phyloP scores from a whole-genome alignment of 2,888 invertebrate species.

The Chromoteleia sp. region DNA sequence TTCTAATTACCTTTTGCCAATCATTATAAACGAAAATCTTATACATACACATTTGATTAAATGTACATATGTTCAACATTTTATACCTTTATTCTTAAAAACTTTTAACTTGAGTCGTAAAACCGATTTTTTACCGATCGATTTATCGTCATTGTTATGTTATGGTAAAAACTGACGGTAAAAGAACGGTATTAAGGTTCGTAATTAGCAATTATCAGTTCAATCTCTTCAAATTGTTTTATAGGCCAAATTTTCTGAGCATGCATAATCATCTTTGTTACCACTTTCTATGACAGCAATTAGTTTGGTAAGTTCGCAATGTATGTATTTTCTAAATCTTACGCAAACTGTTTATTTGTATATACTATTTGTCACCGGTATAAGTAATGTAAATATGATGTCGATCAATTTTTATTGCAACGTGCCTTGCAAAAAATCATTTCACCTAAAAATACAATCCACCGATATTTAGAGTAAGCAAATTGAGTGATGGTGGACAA shows the following conservation, averaged over 20 bases:
- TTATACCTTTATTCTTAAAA: conserved; percentile 16
- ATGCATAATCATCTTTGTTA: neutral
- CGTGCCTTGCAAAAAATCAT: conserved; percentile 2
- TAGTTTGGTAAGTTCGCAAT: neutral
- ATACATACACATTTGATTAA: conserved; percentile 13
- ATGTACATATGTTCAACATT: too few relatives aligned
- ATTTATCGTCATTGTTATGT: too few relatives aligned
- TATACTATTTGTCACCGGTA: neutral
- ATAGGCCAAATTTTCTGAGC: conserved; percentile 30
- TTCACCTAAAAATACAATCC: conserved; percentile 4
- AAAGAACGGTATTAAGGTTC: too few relatives aligned
- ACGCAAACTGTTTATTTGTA: too few relatives aligned
- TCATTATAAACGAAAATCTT: conserved; percentile 19
- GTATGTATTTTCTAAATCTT: too few relatives aligned
- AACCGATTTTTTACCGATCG: too few relatives aligned
- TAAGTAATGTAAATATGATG: neutral
- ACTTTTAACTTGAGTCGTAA: conserved; percentile 3
- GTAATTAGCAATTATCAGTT: conserved; percentile 1
- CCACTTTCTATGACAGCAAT: conserved; percentile 2
- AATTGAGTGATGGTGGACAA: conserved; percentile 1
- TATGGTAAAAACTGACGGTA: too few relatives aligned
- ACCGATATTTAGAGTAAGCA: conserved; percentile 7
- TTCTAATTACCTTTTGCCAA: conserved; percentile 6
- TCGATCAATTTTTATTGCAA: neutral
- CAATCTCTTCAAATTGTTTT: conserved; percentile 10